These are phyloP conservation scores for Drosophila histrio DNA, from an alignment of 2,888 invertebrate genomes.

Conservation along the genomic window DNA sequence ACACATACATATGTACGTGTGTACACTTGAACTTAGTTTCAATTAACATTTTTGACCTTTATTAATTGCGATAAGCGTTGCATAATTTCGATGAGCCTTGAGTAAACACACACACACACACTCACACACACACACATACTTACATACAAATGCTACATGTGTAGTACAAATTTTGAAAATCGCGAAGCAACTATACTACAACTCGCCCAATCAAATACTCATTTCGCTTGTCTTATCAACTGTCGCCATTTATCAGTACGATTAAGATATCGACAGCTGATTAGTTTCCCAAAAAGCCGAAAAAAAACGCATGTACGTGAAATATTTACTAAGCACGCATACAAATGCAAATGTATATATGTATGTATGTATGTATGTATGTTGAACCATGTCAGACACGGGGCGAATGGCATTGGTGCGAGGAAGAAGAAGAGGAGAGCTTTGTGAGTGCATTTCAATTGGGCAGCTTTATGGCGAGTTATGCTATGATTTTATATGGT, in stretches of 20 bases:
- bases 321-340: neutral
- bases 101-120: neutral
- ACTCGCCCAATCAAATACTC: conserved; percentile 18
- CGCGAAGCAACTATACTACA: neutral
- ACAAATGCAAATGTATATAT: neutral
- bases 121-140: neutral
- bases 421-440: conserved; percentile 1
- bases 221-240: conserved; percentile 47
- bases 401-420: conserved; percentile 8
- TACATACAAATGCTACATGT: conserved; percentile 13
- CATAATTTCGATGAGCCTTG: conserved; percentile 38
- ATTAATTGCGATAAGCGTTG: conserved; percentile 59
- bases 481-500: conserved; percentile 15
- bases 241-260: conserved; percentile 37
- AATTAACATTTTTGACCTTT: conserved; percentile 70
- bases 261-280: conserved; percentile 45
- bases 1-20: neutral
- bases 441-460: conserved; percentile 18
- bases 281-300: conserved; percentile 10
- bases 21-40: conserved; percentile 40
- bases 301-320: neutral
- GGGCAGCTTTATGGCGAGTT: conserved; percentile 8
- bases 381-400: neutral
- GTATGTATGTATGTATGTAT: neutral
- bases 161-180: conserved; percentile 22